Evolutionary conservation across 2,797 vertebrate genomes (phyloP).

Genomic region (Spinus olivaceus): DNA sequence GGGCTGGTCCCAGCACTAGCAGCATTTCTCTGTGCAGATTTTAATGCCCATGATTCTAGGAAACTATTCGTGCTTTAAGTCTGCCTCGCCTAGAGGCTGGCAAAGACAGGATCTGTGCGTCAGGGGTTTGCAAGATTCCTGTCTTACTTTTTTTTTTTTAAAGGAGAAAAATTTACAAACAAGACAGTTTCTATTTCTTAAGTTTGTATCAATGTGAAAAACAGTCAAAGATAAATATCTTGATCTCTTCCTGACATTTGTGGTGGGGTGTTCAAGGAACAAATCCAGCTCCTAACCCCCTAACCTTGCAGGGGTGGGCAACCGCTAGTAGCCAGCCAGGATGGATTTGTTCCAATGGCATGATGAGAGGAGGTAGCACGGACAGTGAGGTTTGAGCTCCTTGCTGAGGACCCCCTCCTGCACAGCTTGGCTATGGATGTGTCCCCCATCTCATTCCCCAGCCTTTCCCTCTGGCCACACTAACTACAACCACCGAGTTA

Average conservation of each 20-base stretch:
- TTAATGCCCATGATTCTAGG: neutral
- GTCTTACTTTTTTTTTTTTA: neutral
- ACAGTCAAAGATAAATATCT: neutral
- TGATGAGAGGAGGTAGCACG: rapidly evolving
- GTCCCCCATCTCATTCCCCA: neutral
- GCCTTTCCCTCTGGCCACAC: neutral
- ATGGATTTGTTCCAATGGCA: neutral
- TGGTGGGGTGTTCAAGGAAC: neutral
- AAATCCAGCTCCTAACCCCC: neutral
- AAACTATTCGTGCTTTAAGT: neutral
- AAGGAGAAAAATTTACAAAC: neutral
- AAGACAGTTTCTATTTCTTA: neutral
- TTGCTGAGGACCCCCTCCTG: neutral
- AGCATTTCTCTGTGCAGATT: neutral
- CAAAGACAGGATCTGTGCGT: neutral
- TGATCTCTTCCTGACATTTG: neutral
- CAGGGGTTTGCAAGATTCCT: neutral
- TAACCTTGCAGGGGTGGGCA: neutral
- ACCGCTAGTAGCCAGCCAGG: neutral
- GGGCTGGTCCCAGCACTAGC: neutral
- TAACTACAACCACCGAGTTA: rapidly evolving
- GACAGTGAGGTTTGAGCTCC: neutral
- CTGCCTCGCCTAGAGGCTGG: neutral
- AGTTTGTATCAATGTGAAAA: neutral
- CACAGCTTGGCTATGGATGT: neutral